Base-by-base conservation (phyloP, 2,113 vertebrate genomes). In the Brienomyrus brachyistius region DNA sequence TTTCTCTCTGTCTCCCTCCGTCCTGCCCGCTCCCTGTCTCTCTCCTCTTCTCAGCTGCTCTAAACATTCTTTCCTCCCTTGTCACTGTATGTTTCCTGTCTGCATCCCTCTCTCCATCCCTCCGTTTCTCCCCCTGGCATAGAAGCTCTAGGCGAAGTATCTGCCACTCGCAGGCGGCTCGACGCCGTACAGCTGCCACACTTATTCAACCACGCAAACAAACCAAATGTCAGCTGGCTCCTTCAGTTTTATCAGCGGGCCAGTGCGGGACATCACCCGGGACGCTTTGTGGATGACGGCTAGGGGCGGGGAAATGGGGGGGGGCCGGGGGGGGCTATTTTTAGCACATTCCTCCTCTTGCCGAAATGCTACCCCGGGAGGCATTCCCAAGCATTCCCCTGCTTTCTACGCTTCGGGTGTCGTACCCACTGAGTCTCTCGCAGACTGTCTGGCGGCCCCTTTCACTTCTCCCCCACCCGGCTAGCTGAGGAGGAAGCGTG, bases 1-100 rank as follows among this genome's bases (percentile, higher is more conserved):
- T 88, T 27, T 31, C 62, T 27, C 45, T 90, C 92, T 3, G 15
- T 7, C 86, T 59, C 88, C n/a, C 19, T 43, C 35, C 51, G 17
- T 43, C 77, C 84, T 70, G 15, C 48, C 90, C 91, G 40, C 91
- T 90, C 92, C 86, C 91, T 90, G 93, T 92, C 90, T 59, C 54
- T 93, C 93, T 70, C 91, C 86, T 91, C 84, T 94, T 95, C 94
- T 94, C 93, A 94, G 94, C 91, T 92, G 92, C 91, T 92, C 94
- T 94, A 95, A 95, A 95, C 95, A 96, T 96, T 96, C 95, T 95
- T 96, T 96, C 95, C 95, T 94, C 93, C 88, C 51, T 93, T 94
- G 95, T 96, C 95, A 96, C 92, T 94, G 94, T 92, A 91, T 91
- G 91, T 93, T 94, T 94, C 93, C 93, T 91, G 95, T 95, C 95